Evolutionary conservation across 2,113 vertebrate genomes (phyloP).

Genomic region (Dipodomys ordii): DNA sequence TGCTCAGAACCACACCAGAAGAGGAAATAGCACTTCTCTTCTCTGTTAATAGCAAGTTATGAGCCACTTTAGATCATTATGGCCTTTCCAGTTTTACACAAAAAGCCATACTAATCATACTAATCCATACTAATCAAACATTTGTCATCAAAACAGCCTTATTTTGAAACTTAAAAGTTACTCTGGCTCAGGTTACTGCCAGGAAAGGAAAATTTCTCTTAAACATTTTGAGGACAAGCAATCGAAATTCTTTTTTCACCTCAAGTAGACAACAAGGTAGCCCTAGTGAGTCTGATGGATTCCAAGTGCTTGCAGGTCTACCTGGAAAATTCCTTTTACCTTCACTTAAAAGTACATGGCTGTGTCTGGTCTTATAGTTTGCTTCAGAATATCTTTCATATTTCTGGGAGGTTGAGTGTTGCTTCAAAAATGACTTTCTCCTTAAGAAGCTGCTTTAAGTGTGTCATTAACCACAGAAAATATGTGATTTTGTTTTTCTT

Average conservation of each 20-base stretch:
- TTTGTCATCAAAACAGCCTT: conserved; percentile 13
- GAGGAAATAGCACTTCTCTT: neutral
- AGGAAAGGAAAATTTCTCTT: neutral
- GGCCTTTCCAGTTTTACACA: conserved; percentile 23
- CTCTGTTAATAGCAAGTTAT: too few relatives aligned
- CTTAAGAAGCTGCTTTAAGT: conserved; percentile 27
- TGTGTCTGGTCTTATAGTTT: neutral
- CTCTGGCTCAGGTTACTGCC: neutral
- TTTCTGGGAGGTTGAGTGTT: neutral
- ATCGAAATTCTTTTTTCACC: conserved; percentile 3
- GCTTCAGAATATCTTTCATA: neutral
- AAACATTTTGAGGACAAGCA: neutral
- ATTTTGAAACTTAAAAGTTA: conserved; percentile 55
- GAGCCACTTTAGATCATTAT: neutral
- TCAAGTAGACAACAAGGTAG: neutral
- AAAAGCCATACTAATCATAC: neutral
- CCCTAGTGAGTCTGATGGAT: neutral
- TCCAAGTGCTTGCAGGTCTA: neutral
- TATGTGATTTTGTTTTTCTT: conserved; percentile 66
- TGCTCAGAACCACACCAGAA: neutral
- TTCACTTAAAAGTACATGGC: neutral
- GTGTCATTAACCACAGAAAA: conserved; percentile 24
- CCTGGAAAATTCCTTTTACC: neutral
- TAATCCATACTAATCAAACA: neutral
- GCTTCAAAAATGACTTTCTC: conserved; percentile 47